Evolutionary conservation across 2,113 vertebrate species (phyloP), one percentile per base, ranked within the genome.

Genomic region (Corythornis cristatus): DNA sequence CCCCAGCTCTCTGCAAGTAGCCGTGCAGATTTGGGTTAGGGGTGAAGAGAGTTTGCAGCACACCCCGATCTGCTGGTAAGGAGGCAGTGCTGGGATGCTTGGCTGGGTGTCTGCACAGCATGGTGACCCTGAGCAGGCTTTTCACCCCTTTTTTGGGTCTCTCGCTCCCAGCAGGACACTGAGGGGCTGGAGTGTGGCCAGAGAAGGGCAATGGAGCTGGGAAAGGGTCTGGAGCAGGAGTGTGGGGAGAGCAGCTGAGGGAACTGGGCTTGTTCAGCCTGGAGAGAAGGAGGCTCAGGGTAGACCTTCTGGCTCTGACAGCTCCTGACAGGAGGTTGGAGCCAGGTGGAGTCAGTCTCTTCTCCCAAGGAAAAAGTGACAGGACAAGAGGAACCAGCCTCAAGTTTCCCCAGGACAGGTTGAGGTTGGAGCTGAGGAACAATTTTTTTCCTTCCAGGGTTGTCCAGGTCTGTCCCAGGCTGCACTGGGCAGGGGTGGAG

Each of bases 31-130:
- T 57, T 71, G 29, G 54, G 40, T 46, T n/a, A 12, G 29, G 25
- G 26, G 37, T 9, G 16, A 53, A 26, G 23, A 6, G 23, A 31
- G n/a, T 13, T 28, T n/a, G 23, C 37, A 21, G 50, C 43, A 15
- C 26, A 6, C 2, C 15, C 31, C 1, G 1, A 28, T 20, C 82
- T 35, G 5, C 56, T 4, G 28, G 51, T 33, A 40, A 14, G 28
- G 22, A 22, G 22, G 45, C 9, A 62, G 53, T 13, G 26, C 25
- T 67, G 12, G 62, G 58, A 16, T 4, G 33, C 23, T 71, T 5
- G 1, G 1, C 12, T 1, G 1, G 31, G 12, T 53, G 31, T 28
- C 40, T 33, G 25, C 42, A 5, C 0, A 3, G 21, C 54, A 37
- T 0, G 0, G n/a, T 4, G 8, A 60, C 25, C 23, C 28, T 35